Conservation (phyloP, 92 coral and sea anemone genomes). For the Phenganax subtilis region DNA sequence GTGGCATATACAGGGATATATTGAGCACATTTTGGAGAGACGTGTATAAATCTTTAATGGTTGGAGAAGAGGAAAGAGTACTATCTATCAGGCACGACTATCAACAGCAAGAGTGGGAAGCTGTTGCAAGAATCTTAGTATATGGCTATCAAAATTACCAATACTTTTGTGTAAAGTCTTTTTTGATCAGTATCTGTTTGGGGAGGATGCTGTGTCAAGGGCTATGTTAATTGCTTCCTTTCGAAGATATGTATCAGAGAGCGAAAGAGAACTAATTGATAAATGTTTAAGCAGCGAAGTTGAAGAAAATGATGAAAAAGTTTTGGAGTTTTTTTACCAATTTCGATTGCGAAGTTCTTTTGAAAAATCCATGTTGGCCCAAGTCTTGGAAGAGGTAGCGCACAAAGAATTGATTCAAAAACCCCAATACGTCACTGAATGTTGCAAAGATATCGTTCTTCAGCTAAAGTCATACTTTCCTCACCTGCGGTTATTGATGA, state of each 20-base stretch:
- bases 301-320: constrained; percentile 39
- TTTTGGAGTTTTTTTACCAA: constrained; percentile 31
- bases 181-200: constrained; percentile 39
- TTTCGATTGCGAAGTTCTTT: constrained; percentile 15
- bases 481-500: too few relatives aligned
- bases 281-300: constrained; percentile 34
- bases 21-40: too few relatives aligned
- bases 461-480: too few relatives aligned
- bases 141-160: constrained; percentile 34
- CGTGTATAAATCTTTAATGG: constrained; percentile 12
- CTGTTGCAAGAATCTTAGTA: constrained; percentile 41
- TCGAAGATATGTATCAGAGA: constrained; percentile 42
- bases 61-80: constrained; percentile 22
- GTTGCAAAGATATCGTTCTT: too few relatives aligned
- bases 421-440: too few relatives aligned
- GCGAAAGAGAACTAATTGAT: constrained; percentile 44
- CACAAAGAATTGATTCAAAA: too few relatives aligned
- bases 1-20: too few relatives aligned
- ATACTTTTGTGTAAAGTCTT: constrained; percentile 45
- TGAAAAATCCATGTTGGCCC: too few relatives aligned
- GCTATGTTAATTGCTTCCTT: constrained; percentile 34
- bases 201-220: constrained; percentile 21
- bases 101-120: constrained; percentile 41
- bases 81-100: constrained; percentile 46
- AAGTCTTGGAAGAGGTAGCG: too few relatives aligned